phyloP scores from a whole-genome alignment of 2,797 vertebrate genomes.

The Semotilus atromaculatus region DNA sequence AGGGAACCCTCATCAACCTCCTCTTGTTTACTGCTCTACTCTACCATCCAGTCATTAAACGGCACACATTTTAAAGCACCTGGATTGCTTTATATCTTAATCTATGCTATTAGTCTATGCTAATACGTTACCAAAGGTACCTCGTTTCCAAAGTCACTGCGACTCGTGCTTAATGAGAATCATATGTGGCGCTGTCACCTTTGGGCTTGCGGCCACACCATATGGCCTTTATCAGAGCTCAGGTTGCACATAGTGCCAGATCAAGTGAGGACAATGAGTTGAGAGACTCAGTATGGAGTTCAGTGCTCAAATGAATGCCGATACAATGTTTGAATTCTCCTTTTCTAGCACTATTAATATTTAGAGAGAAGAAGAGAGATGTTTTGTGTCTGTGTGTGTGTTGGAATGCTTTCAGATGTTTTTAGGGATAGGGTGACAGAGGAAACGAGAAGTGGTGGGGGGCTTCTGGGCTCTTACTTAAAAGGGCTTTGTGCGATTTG shows the following conservation, averaged over 20 bases:
- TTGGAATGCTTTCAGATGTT: conserved; percentile 49
- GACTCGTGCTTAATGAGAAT: conserved; percentile 57
- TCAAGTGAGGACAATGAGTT: conserved; percentile 46
- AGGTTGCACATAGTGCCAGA: conserved; percentile 58
- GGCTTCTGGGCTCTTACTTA: conserved; percentile 49
- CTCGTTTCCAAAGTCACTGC: conserved; percentile 36
- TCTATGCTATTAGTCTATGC: conserved; percentile 33
- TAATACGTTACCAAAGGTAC: conserved; percentile 21
- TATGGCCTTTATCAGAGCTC: conserved; percentile 62
- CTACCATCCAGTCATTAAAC: conserved; percentile 14
- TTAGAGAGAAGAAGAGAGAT: conserved; percentile 12
- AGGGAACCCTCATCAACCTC: background rate
- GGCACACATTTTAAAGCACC: conserved; percentile 22
- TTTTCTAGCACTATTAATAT: conserved; percentile 22
- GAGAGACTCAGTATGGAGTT: conserved; percentile 29
- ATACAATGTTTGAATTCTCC: background rate
- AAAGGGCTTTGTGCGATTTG: conserved; percentile 58
- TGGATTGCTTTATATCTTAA: conserved; percentile 20
- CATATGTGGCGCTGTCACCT: conserved; percentile 63
- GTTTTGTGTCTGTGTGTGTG: conserved; percentile 15
- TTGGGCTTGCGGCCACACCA: conserved; percentile 59
- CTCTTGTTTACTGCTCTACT: conserved; percentile 11
- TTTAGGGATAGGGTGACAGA: conserved; percentile 37
- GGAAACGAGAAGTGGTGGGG: conserved; percentile 52
- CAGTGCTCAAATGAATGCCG: background rate